A percentile compares a stretch with the other conserved stretches of the same genome.
Conservation (phyloP, 2,113 vertebrate genomes). For the Petrocephalus microphthalmus region DNA sequence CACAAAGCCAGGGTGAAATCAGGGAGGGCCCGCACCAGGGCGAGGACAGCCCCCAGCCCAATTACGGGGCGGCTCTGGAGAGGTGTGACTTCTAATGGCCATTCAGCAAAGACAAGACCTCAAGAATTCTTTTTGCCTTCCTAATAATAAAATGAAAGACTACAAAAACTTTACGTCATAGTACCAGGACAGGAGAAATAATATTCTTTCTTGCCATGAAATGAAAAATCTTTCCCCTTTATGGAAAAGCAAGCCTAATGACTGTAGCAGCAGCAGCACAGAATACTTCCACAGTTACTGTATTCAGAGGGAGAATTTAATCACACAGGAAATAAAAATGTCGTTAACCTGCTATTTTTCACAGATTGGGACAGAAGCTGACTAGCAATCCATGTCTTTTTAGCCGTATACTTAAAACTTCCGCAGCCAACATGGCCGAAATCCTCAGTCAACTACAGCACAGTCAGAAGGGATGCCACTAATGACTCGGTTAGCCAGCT, state of each 20-base stretch:
- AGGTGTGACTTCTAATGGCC: slow-evolving; percentile 34
- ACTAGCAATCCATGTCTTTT: background rate
- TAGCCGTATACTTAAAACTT: background rate
- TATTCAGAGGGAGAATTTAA: slow-evolving; percentile 26
- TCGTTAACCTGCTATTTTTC: background rate
- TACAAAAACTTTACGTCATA: slow-evolving; percentile 27
- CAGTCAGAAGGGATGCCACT: background rate
- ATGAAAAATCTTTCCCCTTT: slow-evolving; percentile 22
- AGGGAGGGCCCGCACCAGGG: slow-evolving; percentile 28
- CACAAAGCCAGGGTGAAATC: background rate
- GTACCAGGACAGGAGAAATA: slow-evolving; percentile 12
- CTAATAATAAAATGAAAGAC: slow-evolving; percentile 40
- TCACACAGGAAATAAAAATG: slow-evolving; percentile 22
- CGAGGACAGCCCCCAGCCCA: slow-evolving; percentile 34
- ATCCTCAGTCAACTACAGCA: background rate
- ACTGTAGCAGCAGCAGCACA: slow-evolving; percentile 2
- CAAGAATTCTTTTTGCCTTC: slow-evolving; percentile 28
- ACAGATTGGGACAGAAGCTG: background rate
- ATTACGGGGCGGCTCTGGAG: slow-evolving; percentile 33
- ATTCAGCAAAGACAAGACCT: slow-evolving; percentile 23
- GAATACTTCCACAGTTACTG: slow-evolving; percentile 16
- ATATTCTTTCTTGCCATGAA: slow-evolving; percentile 7
- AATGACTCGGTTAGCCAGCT: background rate
- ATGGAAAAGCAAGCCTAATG: slow-evolving; percentile 12
- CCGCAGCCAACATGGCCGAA: background rate